Base-by-base conservation (phyloP, 1,140 invertebrate species). In the Octopus sinensis region DNA sequence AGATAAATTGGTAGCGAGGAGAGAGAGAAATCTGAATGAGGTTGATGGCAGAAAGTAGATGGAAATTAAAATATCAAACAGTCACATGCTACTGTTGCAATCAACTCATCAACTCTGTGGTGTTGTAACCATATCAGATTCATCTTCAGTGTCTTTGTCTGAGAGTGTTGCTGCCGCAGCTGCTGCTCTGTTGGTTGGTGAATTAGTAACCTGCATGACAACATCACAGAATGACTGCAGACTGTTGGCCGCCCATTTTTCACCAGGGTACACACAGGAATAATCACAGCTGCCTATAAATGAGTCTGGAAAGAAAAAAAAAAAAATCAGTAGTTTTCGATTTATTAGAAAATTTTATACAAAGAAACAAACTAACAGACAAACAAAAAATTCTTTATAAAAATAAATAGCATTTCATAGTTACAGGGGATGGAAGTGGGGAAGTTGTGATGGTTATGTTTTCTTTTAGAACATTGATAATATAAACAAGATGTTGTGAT, bases 241-340 rank as follows among this genome's bases (percentile, higher is more conserved):
- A 23, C 68, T 73, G 68, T 73, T 73, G 68, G 68, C 68, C 30
- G 68, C 4, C 68, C 68, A 73, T 23, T 73, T 73, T 13, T 73
- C 68, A 9, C 68, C 68, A n/a, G 68, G 68, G 68, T 73, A 73
- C 68, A 73, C 68, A 73, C 68, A 73, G 17, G 68, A 23, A 73
- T 73, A 73, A n/a, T 73, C 68, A 73, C 68, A 73, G 68, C 68
- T 73, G 17, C 68, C 68, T 73, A 73, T 73, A 73, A 73, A 73
- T 73, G 68, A 73, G 68, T 73, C 68, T 73, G 13, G 9, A 17
- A 17, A 73, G 30, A 73, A 23, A 73, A 73, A 71, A 23, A 71
- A 71, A 5, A 6, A 13, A 62, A 62, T 17, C 9, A 62, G 17
- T 17, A 3, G 30, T 43, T 43, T 43, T 43, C 30, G 1, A 43